Evolutionary conservation across 2,797 vertebrate genomes (phyloP).

Genomic region (Myripristis jacobus): DNA sequence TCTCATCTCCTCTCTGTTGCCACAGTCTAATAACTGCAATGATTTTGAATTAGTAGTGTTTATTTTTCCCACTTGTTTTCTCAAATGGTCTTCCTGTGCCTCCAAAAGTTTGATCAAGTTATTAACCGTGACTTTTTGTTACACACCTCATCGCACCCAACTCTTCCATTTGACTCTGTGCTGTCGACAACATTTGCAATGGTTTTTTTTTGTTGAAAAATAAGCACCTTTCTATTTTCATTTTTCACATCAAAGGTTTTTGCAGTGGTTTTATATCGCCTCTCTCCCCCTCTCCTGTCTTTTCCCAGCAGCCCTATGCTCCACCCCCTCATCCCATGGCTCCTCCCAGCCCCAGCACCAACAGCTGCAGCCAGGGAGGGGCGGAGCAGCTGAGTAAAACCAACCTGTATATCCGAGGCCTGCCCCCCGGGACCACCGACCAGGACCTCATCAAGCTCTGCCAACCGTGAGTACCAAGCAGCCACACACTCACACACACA

Average conservation of each 20-base stretch:
- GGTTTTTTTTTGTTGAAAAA: no score
- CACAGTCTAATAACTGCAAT: constrained; percentile 12
- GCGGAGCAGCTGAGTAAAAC: constrained; percentile 98
- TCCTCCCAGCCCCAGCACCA: constrained; percentile 98
- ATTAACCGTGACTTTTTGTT: no score
- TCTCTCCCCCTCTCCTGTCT: constrained; percentile 1
- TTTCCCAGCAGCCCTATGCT: constrained; percentile 95
- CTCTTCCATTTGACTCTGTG: no score
- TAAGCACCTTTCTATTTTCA: no score
- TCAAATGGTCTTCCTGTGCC: constrained; percentile 4
- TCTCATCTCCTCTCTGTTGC: constrained; percentile 24
- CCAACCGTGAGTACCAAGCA: constrained; percentile 91
- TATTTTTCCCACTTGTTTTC: not conserved
- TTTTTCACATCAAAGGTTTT: no score
- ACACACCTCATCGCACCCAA: no score
- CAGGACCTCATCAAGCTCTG: constrained; percentile 99
- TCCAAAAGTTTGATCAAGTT: not conserved
- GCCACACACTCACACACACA: not conserved
- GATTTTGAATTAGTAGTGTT: constrained; percentile 12
- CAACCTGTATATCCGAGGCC: constrained; percentile 98
- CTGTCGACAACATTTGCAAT: not conserved
- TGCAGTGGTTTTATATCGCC: not conserved
- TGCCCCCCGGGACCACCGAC: constrained; percentile 97
- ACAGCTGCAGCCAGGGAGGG: constrained; percentile 93
- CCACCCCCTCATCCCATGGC: constrained; percentile 98